Evolutionary conservation across 2,888 invertebrate genomes (phyloP).

Genomic region (Operophtera brumata): DNA sequence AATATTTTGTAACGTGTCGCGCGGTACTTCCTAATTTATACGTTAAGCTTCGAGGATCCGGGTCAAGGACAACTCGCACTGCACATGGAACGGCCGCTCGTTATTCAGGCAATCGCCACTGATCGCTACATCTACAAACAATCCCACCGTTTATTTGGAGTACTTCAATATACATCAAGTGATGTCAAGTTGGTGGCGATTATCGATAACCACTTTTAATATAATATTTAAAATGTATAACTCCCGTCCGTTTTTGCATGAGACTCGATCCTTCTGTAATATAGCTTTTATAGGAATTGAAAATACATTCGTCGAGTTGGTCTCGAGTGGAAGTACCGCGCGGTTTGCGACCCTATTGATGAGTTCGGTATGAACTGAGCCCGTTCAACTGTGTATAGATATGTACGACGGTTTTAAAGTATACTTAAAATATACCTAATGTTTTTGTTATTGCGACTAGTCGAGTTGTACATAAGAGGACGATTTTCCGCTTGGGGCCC

Average conservation of each 20-base stretch:
- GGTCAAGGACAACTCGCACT: constrained; percentile 29
- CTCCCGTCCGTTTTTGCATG: constrained; percentile 5
- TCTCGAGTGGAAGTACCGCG: constrained; percentile 55
- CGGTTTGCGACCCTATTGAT: constrained; percentile 60
- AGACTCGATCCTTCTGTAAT: constrained; percentile 38
- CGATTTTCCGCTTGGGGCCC: constrained; percentile 42
- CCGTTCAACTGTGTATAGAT: constrained; percentile 68
- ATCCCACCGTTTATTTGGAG: constrained; percentile 4
- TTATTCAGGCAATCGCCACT: constrained; percentile 27
- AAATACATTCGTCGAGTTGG: constrained; percentile 36
- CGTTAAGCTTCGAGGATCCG: constrained; percentile 35
- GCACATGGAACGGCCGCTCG: constrained; percentile 30
- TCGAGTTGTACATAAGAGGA: constrained; percentile 68
- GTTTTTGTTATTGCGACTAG: constrained; percentile 72
- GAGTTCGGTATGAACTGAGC: constrained; percentile 62
- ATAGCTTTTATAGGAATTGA: constrained; percentile 68
- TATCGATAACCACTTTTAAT: constrained; percentile 4
- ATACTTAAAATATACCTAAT: constrained; percentile 53
- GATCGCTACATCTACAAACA: constrained; percentile 37
- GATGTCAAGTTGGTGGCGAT: background rate
- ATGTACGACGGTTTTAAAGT: constrained; percentile 71
- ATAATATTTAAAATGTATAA: background rate
- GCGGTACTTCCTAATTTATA: constrained; percentile 49
- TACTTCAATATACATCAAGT: background rate
- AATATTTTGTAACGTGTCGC: constrained; percentile 73